These are phyloP conservation scores for Babyrousa celebensis DNA, from an alignment of 2,797 vertebrate species.

Conservation along the genomic window DNA sequence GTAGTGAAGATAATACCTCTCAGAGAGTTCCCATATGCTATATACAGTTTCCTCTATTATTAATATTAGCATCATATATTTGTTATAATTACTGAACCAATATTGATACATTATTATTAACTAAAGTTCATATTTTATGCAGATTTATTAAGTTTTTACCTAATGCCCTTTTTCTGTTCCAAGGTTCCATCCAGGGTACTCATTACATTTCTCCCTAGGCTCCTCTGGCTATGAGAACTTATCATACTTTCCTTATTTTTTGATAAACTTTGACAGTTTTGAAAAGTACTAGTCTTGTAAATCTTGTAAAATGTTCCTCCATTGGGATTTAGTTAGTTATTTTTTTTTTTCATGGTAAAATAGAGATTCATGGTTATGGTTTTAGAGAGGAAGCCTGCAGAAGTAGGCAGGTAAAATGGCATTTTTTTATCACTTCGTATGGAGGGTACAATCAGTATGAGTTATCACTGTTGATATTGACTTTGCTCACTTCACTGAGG, in stretches of 20 bases:
- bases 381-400: neutral
- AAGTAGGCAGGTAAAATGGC: neutral
- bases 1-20: neutral
- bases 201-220: neutral
- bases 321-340: neutral
- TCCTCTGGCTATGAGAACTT: neutral
- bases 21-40: neutral
- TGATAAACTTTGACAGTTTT: neutral
- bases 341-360: neutral
- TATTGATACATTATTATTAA: neutral
- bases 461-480: neutral
- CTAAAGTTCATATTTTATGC: neutral
- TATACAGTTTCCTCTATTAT: neutral
- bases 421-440: neutral
- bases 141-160: neutral
- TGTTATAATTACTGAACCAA: neutral
- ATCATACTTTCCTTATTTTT: neutral
- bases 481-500: neutral
- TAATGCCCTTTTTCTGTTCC: neutral
- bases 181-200: neutral
- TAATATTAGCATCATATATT: neutral
- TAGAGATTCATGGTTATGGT: neutral
- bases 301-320: neutral
- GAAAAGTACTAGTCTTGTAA: neutral
- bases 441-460: neutral